Conservation (phyloP, 2,888 invertebrate species). For the Parelbella ahira region DNA sequence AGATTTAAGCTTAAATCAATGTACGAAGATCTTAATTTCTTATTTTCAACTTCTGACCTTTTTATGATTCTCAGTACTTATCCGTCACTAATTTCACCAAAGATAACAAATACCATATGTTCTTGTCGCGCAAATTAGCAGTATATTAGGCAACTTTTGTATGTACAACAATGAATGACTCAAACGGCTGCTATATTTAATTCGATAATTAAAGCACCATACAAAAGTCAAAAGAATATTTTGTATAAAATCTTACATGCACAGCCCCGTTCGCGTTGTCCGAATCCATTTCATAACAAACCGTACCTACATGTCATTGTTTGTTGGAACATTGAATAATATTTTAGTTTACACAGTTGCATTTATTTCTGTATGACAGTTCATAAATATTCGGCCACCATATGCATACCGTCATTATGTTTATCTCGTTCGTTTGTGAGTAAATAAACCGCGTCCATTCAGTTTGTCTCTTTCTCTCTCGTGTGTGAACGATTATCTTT, state of each 20-base stretch:
- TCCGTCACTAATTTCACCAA: too few species aligned
- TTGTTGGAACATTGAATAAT: slow-evolving; percentile 26
- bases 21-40: too few species aligned
- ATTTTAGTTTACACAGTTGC: slow-evolving; percentile 53
- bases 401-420: slow-evolving; percentile 41
- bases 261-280: too few species aligned
- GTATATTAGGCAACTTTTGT: too few species aligned
- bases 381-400: slow-evolving; percentile 43
- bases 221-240: slow-evolving; percentile 4
- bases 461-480: slow-evolving; percentile 16
- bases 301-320: slow-evolving; percentile 11
- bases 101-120: too few species aligned
- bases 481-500: slow-evolving; percentile 12
- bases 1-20: too few species aligned
- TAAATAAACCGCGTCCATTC: slow-evolving; percentile 31
- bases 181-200: too few species aligned
- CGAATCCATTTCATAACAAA: slow-evolving; percentile 16
- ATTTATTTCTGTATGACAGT: slow-evolving; percentile 39
- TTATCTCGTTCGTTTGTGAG: slow-evolving; percentile 39
- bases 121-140: too few species aligned
- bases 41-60: too few species aligned
- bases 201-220: too few species aligned
- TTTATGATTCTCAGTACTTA: too few species aligned
- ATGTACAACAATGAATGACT: too few species aligned
- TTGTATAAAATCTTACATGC: slow-evolving; percentile 1